Base-by-base conservation (phyloP, 2,113 vertebrate species). In the Proterorhinus semilunaris region DNA sequence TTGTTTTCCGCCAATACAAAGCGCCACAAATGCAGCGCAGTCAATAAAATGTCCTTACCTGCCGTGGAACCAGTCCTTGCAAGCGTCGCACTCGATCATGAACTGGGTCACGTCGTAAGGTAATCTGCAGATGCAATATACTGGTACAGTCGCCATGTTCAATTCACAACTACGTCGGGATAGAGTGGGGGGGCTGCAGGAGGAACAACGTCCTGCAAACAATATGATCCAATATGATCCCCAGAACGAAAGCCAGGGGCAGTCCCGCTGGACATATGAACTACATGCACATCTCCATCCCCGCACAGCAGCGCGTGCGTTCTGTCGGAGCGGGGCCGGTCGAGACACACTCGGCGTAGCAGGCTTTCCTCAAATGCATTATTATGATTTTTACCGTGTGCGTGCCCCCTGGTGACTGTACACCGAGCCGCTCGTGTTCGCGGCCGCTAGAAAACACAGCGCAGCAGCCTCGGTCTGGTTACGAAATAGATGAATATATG, bases 101-200 rank as follows among this genome's bases (percentile, higher is more conserved):
- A 98, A 98, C 93, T 96, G 95, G 93, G 94, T 96, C 91, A 97
- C 96, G 94, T 98, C 95, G 96, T 98, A 97, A 90, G 96, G 96
- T 89, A 96, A 93, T 93, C 96, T 95, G 94, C 96, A 98, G 93
- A 97, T 93, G 94, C 96, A 97, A 95, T 98, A 97, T 81, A 97
- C 95, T 91, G 96, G 95, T 95, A 94, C 96, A 92, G 96, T 96
- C 96, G 96, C 96, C 96, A 98, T 98, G 95, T 98, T 95, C 93
- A 92, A 89, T 93, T 92, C 93, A 93, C 91, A 92, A 93, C 92
- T 92, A 91, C 93, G 90, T 91, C 87, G 91, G 88, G 91, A 84
- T 88, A 80, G 86, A 88, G 85, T 86, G 85, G 86, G 90, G 84
- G 85, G 86, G 85, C 90, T 89, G 91, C 91, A 90, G 88, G 88